Evolutionary conservation across 2,888 invertebrate genomes (phyloP).

Genomic region (Muschampia plurimacula): DNA sequence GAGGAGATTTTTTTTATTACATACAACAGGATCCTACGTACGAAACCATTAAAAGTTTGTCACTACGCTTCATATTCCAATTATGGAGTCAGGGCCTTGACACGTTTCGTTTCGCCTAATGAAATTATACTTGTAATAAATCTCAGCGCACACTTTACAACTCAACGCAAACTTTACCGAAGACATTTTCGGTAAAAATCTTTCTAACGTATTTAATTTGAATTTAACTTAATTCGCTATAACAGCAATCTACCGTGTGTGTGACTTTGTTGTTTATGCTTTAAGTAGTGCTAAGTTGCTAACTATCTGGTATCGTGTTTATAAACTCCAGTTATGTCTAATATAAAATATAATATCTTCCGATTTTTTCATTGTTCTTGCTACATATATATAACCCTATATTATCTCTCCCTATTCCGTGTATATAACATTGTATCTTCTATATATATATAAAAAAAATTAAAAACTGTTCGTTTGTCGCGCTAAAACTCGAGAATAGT

Average conservation of each 20-base stretch:
- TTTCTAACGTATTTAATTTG: neutral
- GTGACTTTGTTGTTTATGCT: neutral
- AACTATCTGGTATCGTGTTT: too few species aligned
- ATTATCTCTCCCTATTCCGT: too few species aligned
- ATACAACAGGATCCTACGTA: neutral
- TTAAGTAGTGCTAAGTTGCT: neutral
- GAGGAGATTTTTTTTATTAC: constrained; percentile 2
- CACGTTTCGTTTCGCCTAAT: constrained; percentile 23
- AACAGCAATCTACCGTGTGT: neutral
- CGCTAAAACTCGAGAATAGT: too few species aligned
- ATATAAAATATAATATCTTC: too few species aligned
- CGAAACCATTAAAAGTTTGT: constrained; percentile 28
- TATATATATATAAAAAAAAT: too few species aligned
- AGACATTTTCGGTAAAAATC: neutral
- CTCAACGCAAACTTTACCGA: neutral
- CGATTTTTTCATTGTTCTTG: too few species aligned
- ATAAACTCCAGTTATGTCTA: too few species aligned
- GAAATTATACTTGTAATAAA: constrained; percentile 30
- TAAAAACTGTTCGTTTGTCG: too few species aligned
- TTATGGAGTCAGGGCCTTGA: constrained; percentile 24
- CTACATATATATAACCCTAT: too few species aligned
- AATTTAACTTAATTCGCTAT: neutral
- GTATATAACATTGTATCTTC: too few species aligned
- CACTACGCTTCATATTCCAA: constrained; percentile 10
- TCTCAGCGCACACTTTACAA: constrained; percentile 17